These are phyloP conservation scores for Zaprionus davidi DNA, from an alignment of 1,140 invertebrate species.

Conservation along the genomic window DNA sequence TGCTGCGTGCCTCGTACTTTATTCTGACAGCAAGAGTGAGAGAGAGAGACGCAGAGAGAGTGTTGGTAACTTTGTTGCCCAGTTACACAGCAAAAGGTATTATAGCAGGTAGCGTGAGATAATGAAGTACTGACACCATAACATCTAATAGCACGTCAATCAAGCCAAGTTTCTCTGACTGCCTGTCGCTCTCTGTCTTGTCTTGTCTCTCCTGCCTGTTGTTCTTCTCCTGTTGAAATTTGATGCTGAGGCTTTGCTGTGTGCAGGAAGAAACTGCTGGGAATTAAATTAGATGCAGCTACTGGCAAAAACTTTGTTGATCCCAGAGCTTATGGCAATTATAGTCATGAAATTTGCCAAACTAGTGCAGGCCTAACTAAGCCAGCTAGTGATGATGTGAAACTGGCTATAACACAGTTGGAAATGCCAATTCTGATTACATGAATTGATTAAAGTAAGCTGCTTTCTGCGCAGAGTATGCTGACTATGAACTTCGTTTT, in stretches of 20 bases:
- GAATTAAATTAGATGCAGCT: too few species aligned
- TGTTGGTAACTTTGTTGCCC: conserved; percentile 30
- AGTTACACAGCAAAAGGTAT: background rate
- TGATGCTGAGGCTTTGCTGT: too few species aligned
- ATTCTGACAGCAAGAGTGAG: conserved; percentile 35
- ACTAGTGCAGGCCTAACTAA: background rate
- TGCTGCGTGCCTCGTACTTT: conserved; percentile 18
- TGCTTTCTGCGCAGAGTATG: too few species aligned
- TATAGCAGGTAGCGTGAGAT: conserved; percentile 3
- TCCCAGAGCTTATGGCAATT: too few species aligned
- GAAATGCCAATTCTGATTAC: background rate
- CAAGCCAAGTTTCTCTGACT: background rate
- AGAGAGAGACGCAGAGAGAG: background rate
- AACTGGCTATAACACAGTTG: background rate
- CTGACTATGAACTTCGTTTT: background rate
- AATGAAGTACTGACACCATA: conserved; percentile 10
- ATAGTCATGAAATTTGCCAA: background rate
- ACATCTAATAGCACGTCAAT: conserved; percentile 10
- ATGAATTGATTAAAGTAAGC: background rate
- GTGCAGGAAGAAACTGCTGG: too few species aligned
- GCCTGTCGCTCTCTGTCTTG: background rate
- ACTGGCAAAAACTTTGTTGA: too few species aligned
- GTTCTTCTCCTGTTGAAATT: background rate
- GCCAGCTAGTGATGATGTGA: background rate
- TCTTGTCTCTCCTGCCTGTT: background rate